Evolutionary conservation across 1,140 invertebrate species (phyloP).

Genomic region (Colletes gigas): DNA sequence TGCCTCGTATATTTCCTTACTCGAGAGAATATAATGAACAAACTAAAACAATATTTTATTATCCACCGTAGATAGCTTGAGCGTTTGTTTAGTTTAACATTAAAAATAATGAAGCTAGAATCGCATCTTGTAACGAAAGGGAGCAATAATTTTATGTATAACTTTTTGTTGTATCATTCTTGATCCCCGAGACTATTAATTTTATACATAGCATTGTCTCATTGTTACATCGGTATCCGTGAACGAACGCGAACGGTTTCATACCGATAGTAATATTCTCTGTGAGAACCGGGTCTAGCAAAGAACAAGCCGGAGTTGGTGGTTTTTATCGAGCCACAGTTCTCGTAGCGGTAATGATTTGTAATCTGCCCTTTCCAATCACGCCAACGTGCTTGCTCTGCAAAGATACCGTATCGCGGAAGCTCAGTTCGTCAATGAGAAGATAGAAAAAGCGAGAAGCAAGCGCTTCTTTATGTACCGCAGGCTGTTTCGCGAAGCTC

Average conservation of each 20-base stretch:
- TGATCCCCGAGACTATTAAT: too few relatives aligned
- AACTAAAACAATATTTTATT: too few relatives aligned
- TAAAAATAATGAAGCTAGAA: too few relatives aligned
- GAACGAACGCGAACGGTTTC: neutral
- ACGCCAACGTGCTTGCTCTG: slow-evolving; percentile 32
- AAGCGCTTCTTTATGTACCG: slow-evolving; percentile 58
- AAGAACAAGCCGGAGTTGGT: neutral
- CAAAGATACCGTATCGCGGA: slow-evolving; percentile 45
- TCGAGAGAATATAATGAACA: too few relatives aligned
- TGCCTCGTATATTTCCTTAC: too few relatives aligned
- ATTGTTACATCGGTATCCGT: neutral
- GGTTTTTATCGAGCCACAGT: neutral
- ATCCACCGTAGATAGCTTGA: too few relatives aligned
- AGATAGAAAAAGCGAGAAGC: slow-evolving; percentile 45
- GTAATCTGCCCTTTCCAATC: slow-evolving; percentile 61
- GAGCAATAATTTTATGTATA: too few relatives aligned
- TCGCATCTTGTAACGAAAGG: too few relatives aligned
- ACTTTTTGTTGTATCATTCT: too few relatives aligned
- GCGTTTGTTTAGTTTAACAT: too few relatives aligned
- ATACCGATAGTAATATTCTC: slow-evolving; percentile 30
- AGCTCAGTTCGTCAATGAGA: slow-evolving; percentile 49
- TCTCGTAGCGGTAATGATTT: slow-evolving; percentile 40
- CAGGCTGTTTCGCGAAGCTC: slow-evolving; percentile 45
- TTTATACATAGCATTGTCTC: neutral
- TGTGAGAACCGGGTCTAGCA: slow-evolving; percentile 18